Conservation (phyloP, 2,888 invertebrate species). For the Drosophila demipolita region DNA sequence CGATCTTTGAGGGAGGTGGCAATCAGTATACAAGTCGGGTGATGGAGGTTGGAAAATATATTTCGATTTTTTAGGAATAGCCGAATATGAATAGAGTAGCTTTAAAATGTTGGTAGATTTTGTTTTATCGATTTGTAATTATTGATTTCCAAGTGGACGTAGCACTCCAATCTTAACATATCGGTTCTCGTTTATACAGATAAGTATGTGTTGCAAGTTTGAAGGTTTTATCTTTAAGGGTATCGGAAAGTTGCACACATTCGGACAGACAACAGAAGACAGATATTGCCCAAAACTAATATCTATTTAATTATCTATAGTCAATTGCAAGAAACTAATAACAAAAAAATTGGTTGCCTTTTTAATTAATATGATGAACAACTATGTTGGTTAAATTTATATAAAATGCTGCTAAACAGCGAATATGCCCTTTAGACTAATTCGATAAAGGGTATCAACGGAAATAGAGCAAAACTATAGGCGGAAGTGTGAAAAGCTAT, state of each 20-base stretch:
- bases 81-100: neutral
- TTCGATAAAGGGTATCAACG: constrained; percentile 8
- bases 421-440: constrained; percentile 2
- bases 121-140: neutral
- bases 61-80: neutral
- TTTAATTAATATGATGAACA: neutral
- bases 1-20: neutral
- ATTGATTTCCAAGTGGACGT: no score
- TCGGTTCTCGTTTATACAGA: no score
- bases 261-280: no score
- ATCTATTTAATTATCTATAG: no score
- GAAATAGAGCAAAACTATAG: constrained; percentile 12
- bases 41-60: neutral
- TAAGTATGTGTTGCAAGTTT: no score
- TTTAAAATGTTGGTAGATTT: neutral
- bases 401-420: neutral
- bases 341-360: no score
- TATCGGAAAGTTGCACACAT: no score
- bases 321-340: neutral
- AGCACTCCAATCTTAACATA: no score
- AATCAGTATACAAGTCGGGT: neutral
- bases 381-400: neutral
- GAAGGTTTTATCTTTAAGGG: no score
- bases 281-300: no score
- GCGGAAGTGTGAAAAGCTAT: neutral